Conservation (phyloP, 2,797 vertebrate genomes). For the Notamacropus eugenii region DNA sequence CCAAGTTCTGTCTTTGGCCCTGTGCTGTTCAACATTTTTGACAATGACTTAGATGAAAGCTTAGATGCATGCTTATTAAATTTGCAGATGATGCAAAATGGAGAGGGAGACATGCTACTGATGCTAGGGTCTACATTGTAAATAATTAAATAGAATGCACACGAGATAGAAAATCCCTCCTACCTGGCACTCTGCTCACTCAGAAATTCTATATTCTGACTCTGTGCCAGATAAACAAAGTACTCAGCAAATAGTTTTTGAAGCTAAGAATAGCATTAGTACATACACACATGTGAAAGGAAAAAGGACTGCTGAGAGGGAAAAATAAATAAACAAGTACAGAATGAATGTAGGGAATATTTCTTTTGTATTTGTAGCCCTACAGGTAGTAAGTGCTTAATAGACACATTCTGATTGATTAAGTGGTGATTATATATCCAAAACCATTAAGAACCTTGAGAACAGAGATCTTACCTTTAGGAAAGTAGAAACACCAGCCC, state of each 20-base stretch:
- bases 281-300: constrained; percentile 15
- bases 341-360: background rate
- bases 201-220: constrained; percentile 63
- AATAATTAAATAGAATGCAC: constrained; percentile 71
- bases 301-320: constrained; percentile 13
- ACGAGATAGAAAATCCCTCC: constrained; percentile 63
- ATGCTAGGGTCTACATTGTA: constrained; percentile 45
- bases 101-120: background rate
- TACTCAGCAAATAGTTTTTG: constrained; percentile 59
- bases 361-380: background rate
- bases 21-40: background rate
- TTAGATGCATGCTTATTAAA: background rate
- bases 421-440: background rate
- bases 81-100: background rate
- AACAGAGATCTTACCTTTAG: background rate
- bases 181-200: constrained; percentile 42
- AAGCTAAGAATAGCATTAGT: constrained; percentile 55
- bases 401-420: background rate
- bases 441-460: background rate
- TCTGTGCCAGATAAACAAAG: constrained; percentile 51
- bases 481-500: background rate
- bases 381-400: background rate
- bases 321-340: background rate
- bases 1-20: background rate
- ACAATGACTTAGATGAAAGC: background rate